A percentile compares a stretch with the other conserved stretches of the same genome.
Conservation (phyloP, 2,888 invertebrate species). For the Melipona bicolor region DNA sequence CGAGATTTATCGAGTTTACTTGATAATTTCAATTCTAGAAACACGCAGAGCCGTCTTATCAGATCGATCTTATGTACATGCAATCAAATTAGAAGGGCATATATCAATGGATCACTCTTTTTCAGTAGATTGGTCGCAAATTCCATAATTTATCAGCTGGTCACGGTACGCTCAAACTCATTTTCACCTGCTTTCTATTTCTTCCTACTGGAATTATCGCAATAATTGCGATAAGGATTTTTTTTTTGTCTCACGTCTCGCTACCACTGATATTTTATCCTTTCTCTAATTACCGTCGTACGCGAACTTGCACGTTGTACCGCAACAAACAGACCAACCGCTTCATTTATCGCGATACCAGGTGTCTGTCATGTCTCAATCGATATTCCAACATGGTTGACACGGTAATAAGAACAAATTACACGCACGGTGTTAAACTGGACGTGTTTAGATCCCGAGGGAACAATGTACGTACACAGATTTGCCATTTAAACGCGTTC, state of each 20-base stretch:
- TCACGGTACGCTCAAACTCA: neutral
- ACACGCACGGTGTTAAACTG: neutral
- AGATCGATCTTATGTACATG: slow-evolving; percentile 16
- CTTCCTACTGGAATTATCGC: neutral
- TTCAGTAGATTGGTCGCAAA: neutral
- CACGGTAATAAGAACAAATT: neutral
- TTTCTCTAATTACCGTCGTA: neutral
- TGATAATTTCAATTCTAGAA: slow-evolving; percentile 19
- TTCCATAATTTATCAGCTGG: neutral
- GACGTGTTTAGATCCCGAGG: neutral
- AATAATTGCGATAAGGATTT: neutral
- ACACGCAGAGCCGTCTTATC: slow-evolving; percentile 19
- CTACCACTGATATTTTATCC: neutral
- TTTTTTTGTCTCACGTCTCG: neutral
- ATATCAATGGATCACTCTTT: neutral
- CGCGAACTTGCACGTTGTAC: neutral
- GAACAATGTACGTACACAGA: neutral
- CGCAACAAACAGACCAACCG: neutral
- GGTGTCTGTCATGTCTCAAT: neutral
- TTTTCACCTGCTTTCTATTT: neutral
- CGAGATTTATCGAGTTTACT: slow-evolving; percentile 10
- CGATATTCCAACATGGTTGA: neutral
- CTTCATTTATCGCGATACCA: neutral
- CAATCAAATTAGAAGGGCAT: slow-evolving; percentile 33
- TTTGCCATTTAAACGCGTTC: neutral